Evolutionary conservation across 1,140 invertebrate species (phyloP).

Genomic region (Ctenoplectra terminalis): DNA sequence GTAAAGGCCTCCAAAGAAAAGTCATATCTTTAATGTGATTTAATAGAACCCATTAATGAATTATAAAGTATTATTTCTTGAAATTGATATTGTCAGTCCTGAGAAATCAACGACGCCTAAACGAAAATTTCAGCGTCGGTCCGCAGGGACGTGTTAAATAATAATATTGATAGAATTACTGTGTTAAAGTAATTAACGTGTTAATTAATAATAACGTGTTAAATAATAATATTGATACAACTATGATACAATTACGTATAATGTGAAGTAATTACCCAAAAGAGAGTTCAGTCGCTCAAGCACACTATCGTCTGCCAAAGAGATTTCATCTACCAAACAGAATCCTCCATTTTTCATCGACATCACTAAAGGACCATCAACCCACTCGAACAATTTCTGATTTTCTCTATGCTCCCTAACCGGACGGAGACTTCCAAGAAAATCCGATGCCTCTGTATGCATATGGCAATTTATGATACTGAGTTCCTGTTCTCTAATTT

Average conservation of each 20-base stretch:
- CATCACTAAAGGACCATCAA: slow-evolving; percentile 96
- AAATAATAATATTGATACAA: slow-evolving; percentile 16
- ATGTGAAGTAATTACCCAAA: slow-evolving; percentile 81
- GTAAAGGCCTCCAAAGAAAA: too few relatives aligned
- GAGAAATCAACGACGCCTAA: too few relatives aligned
- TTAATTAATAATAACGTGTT: too few relatives aligned
- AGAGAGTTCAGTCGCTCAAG: slow-evolving; percentile 98
- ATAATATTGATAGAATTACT: too few relatives aligned
- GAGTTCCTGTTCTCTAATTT: slow-evolving; percentile 87
- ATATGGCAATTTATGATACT: slow-evolving; percentile 97
- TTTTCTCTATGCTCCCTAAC: slow-evolving; percentile 87
- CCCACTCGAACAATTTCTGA: slow-evolving; percentile 96
- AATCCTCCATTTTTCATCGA: slow-evolving; percentile 94
- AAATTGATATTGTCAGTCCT: too few relatives aligned
- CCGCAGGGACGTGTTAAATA: too few relatives aligned
- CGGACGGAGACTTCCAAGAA: slow-evolving; percentile 97
- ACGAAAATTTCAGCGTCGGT: too few relatives aligned
- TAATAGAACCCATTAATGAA: too few relatives aligned
- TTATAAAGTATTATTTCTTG: too few relatives aligned
- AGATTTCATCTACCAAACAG: slow-evolving; percentile 99
- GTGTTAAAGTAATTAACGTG: too few relatives aligned
- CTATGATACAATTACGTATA: neutral
- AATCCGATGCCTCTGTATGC: slow-evolving; percentile 99
- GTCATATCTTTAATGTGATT: too few relatives aligned
- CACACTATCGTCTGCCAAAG: slow-evolving; percentile 99